Conservation (phyloP, 2,113 vertebrate species). For the Nothobranchius furzeri region DNA sequence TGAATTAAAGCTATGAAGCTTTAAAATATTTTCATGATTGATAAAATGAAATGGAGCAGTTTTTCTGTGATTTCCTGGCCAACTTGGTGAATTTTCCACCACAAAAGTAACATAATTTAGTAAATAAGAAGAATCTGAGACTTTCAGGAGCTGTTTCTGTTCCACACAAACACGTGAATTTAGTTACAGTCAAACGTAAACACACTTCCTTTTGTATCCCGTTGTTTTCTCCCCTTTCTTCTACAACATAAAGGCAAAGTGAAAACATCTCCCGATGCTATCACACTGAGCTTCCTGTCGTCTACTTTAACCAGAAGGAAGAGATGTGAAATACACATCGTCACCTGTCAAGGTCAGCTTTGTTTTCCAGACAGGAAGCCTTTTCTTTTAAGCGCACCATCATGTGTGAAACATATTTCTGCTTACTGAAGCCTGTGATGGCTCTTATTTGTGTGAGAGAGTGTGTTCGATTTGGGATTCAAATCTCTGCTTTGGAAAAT, state of each 20-base stretch:
- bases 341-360: constrained; percentile 41
- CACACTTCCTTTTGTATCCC: background rate
- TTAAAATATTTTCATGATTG: no score
- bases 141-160: background rate
- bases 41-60: constrained; percentile 1
- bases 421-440: constrained; percentile 14
- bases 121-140: background rate
- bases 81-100: constrained; percentile 5
- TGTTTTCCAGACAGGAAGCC: constrained; percentile 11
- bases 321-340: constrained; percentile 34
- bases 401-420: background rate
- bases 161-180: constrained; percentile 1
- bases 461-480: constrained; percentile 11
- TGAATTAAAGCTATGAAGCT: constrained; percentile 13
- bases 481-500: background rate
- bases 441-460: background rate
- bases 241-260: constrained; percentile 1
- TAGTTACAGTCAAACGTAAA: constrained; percentile 1
- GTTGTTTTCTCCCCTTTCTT: background rate
- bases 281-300: constrained; percentile 2
- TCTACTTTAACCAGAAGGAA: constrained; percentile 19
- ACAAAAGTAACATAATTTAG: background rate
- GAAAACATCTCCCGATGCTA: constrained; percentile 5
- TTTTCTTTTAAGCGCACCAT: constrained; percentile 1
- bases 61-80: background rate